A percentile compares a stretch with the other conserved stretches of the same genome.
Conservation (phyloP, 2,113 vertebrate genomes). For the Brachyistius frenatus region DNA sequence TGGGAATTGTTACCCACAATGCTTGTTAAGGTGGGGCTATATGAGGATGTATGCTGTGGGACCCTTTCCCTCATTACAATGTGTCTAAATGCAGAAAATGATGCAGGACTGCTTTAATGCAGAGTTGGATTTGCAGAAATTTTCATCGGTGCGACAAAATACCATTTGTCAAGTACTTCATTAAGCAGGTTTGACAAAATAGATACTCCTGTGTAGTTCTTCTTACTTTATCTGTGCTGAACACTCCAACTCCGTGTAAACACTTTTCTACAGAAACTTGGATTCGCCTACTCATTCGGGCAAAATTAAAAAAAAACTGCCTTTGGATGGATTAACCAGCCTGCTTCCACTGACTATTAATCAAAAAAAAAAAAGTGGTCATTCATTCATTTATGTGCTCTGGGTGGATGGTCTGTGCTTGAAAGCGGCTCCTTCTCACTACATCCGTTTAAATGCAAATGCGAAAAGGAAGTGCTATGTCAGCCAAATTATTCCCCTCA, state of each 20-base stretch:
- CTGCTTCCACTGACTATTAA: background rate
- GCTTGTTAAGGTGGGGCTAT: background rate
- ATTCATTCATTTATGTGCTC: conserved; percentile 3
- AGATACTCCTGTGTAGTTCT: background rate
- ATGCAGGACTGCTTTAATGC: conserved; percentile 13
- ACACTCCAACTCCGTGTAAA: too few relatives aligned
- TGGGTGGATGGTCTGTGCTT: conserved; percentile 1
- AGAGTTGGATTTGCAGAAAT: conserved; percentile 7
- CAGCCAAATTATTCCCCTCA: conserved; percentile 1
- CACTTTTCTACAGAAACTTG: background rate
- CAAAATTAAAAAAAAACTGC: conserved; percentile 13
- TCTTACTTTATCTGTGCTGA: background rate
- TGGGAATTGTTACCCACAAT: conserved; percentile 48
- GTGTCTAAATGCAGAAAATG: conserved; percentile 14
- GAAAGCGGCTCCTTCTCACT: conserved; percentile 30
- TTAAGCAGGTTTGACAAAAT: background rate
- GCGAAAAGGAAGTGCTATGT: conserved; percentile 14
- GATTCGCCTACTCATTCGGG: conserved; percentile 10
- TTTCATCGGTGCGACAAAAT: conserved; percentile 1
- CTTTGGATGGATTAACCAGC: conserved; percentile 15
- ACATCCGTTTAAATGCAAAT: conserved; percentile 37
- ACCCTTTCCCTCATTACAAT: conserved; percentile 8
- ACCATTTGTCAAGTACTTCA: conserved; percentile 11
- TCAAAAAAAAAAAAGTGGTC: conserved; percentile 1
- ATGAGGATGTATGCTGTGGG: conserved; percentile 2